phyloP scores from a whole-genome alignment of 53 echinoderm and acorn worm species.

The Paelopatides confundens region DNA sequence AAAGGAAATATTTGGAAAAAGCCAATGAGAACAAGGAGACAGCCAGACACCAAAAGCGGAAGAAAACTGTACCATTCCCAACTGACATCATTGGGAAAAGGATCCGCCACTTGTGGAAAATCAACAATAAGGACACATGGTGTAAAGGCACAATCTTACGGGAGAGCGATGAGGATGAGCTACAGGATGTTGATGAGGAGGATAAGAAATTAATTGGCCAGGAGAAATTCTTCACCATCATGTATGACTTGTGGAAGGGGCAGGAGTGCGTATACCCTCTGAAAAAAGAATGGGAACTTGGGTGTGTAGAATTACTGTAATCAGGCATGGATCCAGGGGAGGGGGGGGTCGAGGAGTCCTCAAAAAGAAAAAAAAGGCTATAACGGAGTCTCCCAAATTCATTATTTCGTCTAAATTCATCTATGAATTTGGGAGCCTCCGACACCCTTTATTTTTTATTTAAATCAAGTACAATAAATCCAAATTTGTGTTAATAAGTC shows the following conservation, averaged over 20 bases:
- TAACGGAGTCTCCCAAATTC: too few species aligned
- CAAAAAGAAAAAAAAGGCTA: too few species aligned
- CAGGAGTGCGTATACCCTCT: neutral
- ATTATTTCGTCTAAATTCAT: too few species aligned
- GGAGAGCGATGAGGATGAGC: neutral
- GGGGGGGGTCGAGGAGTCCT: too few species aligned
- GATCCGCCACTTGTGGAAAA: neutral
- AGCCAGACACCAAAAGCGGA: neutral
- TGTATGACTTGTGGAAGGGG: neutral
- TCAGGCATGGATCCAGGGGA: too few species aligned
- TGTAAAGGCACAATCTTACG: slow-evolving; percentile 1
- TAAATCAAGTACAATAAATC: too few species aligned
- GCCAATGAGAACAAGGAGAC: neutral
- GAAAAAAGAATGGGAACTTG: slow-evolving; percentile 1
- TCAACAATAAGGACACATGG: neutral
- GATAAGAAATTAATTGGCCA: neutral
- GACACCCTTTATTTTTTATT: too few species aligned
- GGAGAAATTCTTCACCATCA: neutral
- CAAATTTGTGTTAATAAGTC: too few species aligned
- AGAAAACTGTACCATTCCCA: neutral
- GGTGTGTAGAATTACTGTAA: neutral
- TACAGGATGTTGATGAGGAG: slow-evolving; percentile 6
- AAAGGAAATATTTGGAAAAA: slow-evolving; percentile 8
- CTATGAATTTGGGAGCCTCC: too few species aligned
- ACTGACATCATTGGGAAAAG: neutral